Evolutionary conservation across 37 sponge, comb jelly and placozoan species (phyloP), one percentile per base, ranked within the genome.

Genomic region (Dysidea cf. avara): DNA sequence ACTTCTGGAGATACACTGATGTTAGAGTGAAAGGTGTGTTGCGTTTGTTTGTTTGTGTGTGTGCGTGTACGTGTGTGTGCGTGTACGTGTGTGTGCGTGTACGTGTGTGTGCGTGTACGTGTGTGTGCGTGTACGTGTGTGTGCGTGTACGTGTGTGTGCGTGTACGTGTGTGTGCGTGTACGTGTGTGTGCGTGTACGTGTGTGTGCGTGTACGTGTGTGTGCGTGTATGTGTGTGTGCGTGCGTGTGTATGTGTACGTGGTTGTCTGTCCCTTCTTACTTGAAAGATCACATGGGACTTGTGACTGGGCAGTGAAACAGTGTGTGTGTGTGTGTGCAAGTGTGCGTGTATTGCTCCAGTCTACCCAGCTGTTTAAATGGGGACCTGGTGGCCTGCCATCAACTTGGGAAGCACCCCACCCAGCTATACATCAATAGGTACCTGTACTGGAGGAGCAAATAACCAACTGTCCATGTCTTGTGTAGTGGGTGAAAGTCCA

Each of bases 181-280:
- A 46, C 37, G 67, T 66, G 67, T 66, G 67, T 66, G 67, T 66
- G 67, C 37, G 40, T 66, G 67, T 66, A 46, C 37, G 47, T 66
- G 67, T 66, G 67, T 66, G 67, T 66, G 40, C 37, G 67, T 66
- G 67, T 66, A 46, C 37, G 67, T 66, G 67, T 66, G 67, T 66
- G 67, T 66, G 67, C 37, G 67, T 66, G 47, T 56, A 13, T 56
- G 57, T 56, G 64, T 62, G 64, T 62, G 64, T 32, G 36, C 12
- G 64, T 62, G 64, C 25, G 64, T 62, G 64, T 62, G 43, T 65
- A 39, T 65, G 29, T 68, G 52, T 68, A 28, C 16, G 51, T 68
- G 52, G 39, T 47, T 68, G 29, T 68, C 49, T 68, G 52, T 47
- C 21, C 24, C 12, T 29, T 11, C 35, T 35, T 62, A 38, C 35